Conservation (phyloP, 2,113 vertebrate genomes). For the Microtus ochrogaster region DNA sequence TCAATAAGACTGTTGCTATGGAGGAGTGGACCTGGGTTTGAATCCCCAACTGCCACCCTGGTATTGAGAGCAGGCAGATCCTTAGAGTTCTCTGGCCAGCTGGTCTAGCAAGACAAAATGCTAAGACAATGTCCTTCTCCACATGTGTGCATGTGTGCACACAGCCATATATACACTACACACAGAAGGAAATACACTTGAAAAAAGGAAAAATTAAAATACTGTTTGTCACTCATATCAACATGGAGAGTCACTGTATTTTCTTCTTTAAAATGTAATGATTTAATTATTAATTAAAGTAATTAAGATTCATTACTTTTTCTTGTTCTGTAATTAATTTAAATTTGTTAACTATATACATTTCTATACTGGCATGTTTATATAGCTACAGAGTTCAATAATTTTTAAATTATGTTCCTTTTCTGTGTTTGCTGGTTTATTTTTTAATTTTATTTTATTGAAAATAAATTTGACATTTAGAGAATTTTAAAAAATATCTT, state of each 20-base stretch:
- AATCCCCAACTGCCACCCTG: not conserved
- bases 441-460: not conserved
- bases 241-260: not conserved
- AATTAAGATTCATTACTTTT: not conserved
- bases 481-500: not conserved
- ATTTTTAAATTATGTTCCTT: not conserved
- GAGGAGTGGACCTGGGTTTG: not conserved
- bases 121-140: not conserved
- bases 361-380: not conserved
- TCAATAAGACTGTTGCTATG: not conserved
- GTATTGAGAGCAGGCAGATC: not conserved
- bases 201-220: not conserved
- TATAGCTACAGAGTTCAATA: constrained; percentile 4
- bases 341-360: constrained; percentile 14
- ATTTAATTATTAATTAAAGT: not conserved
- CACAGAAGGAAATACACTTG: too few species aligned
- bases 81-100: not conserved
- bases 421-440: not conserved
- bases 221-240: not conserved
- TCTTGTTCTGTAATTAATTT: constrained; percentile 8
- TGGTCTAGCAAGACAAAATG: not conserved
- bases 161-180: not conserved
- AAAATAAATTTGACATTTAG: not conserved
- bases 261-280: constrained; percentile 24
- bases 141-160: too few species aligned